Base-by-base conservation (phyloP, 2,113 vertebrate species). In the Actinemys pallida region DNA sequence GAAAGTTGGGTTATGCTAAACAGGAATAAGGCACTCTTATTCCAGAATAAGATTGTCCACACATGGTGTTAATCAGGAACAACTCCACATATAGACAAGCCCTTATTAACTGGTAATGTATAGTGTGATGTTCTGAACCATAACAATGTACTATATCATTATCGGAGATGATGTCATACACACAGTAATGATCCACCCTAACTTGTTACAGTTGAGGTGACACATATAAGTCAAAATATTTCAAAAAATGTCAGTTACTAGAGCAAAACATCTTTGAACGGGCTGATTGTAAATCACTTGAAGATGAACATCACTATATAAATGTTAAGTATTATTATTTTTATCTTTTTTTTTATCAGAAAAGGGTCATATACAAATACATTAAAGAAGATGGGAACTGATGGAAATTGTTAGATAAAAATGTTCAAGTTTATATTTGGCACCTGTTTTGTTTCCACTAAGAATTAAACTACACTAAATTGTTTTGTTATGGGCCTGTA, bases 391-490 rank as follows among this genome's bases (percentile, higher is more conserved):
- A 91, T 2, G 86, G 72, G 95, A 89, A 90, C 19, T 57, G 79
- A 95, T 92, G 87, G 83, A 93, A 95, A 91, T 47, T n/a, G 25
- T 53, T 94, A 92, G 86, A 96, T 89, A 85, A 94, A 95, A 90
- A 92, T 0, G 93, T 87, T 90, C 53, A 39, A 81, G 90, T 95
- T 97, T 87, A 80, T 76, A 80, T 88, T 92, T 93, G 92, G 90
- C 89, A 84, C 80, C 87, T 69, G 49, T 3, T 89, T 96, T 94
- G 62, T 95, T 96, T 95, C 49, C 78, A 96, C 90, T 87, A 96
- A 81, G 24, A 90, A 88, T 81, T 22, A 91, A 94, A 89, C 31
- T 35, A 35, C 14, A 65, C 62, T 69, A 69, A 90, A 94, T 92
- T 88, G 45, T 88, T 95, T 90, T 87, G 54, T 82, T 93, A 82